Base-by-base conservation (phyloP, 2,113 vertebrate genomes). In the Potamarius usumacintae region DNA sequence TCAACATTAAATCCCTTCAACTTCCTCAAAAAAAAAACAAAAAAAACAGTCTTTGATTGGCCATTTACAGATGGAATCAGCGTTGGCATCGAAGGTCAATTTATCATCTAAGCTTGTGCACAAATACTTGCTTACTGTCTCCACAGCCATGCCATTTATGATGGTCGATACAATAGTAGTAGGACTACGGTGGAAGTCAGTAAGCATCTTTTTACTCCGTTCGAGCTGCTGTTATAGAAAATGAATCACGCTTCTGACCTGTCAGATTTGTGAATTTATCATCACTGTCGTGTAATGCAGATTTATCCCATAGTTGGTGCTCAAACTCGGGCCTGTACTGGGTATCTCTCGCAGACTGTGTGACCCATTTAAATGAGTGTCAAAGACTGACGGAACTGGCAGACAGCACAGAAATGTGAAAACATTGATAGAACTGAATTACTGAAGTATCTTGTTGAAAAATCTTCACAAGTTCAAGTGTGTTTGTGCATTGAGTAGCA, bases 361-460 rank as follows among this genome's bases (percentile, higher is more conserved):
- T 50, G 58, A 78, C 79, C 78, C 34, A 81, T 87, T 62, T 69
- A 74, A 60, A 14, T 11, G 25, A 63, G 42, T 5, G 57, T 78
- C 58, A 85, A 42, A 48, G 30, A 71, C 14, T 48, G 30, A 82
- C 12, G n/a, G 30, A 76, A 11, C 52, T 8, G 1, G 58, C 6
- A 77, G 34, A 34, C 0, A 52, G 67, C 55, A 30, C n/a, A 30
- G 34, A 42, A 67, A 65, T 48, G 67, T 86, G 52, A 57, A 85
- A 60, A 74, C 53, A 60, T 42, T 82, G 65, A 74, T 58, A 69
- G 18, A 86, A 22, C 84, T 85, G 18, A 76, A 76, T 48, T 50
- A 69, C 50, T 76, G 69, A 67, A 80, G 85, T 42, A 50, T 5
- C 5, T 42, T 72, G 20, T 79, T 57, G 57, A 88, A 76, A 78